Percentiles rank a stretch among this genome's conserved stretches.
These are phyloP conservation scores for Hippocampus abdominalis DNA, from an alignment of 2,113 vertebrate species.

Conservation along the genomic window DNA sequence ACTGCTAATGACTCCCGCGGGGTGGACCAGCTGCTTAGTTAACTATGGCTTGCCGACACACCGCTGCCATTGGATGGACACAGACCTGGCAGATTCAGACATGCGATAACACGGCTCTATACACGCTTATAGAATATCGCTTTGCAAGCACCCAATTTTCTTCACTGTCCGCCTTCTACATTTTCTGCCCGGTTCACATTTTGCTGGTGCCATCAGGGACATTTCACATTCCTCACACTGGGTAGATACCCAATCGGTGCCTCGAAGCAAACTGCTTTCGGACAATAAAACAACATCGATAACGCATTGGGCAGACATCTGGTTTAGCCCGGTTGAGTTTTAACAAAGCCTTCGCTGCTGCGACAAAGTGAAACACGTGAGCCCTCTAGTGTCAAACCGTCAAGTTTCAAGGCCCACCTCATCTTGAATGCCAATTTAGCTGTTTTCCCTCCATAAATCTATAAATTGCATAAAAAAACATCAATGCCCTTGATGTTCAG, in stretches of 20 bases:
- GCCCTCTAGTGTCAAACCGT: slow-evolving; percentile 65
- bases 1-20: slow-evolving; percentile 70
- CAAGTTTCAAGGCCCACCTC: slow-evolving; percentile 30
- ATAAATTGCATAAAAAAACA: slow-evolving; percentile 15
- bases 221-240: slow-evolving; percentile 19
- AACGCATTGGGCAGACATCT: slow-evolving; percentile 36
- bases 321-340: slow-evolving; percentile 11
- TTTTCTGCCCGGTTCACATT: slow-evolving; percentile 23
- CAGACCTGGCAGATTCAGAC: slow-evolving; percentile 29
- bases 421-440: background rate
- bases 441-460: background rate
- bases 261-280: slow-evolving; percentile 25
- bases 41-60: slow-evolving; percentile 32
- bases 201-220: slow-evolving; percentile 22
- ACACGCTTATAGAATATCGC: background rate
- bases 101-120: background rate
- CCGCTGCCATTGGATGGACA: slow-evolving; percentile 20
- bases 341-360: slow-evolving; percentile 6
- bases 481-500: slow-evolving; percentile 12
- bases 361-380: slow-evolving; percentile 46
- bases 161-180: background rate
- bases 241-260: background rate
- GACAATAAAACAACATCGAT: slow-evolving; percentile 46
- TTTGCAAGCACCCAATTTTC: too few species aligned
- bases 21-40: slow-evolving; percentile 62